phyloP scores from a whole-genome alignment of 1,140 invertebrate species.

The Caenorhabditis brenneri region DNA sequence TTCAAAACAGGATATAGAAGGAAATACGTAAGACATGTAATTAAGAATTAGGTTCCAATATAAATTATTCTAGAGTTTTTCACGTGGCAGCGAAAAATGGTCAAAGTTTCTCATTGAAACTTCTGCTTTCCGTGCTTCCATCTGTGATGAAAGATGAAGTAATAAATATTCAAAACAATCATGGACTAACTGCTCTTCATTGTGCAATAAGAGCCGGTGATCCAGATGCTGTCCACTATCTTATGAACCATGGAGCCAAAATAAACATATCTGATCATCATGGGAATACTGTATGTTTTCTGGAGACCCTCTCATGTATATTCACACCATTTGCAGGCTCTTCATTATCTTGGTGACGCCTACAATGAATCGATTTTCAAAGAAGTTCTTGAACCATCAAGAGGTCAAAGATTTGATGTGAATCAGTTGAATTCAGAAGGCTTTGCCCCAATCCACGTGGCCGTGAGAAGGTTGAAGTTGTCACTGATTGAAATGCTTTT shows the following conservation, averaged over 20 bases:
- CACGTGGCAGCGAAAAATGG: constrained; percentile 49
- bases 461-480: constrained; percentile 51
- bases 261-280: constrained; percentile 32
- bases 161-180: constrained; percentile 43
- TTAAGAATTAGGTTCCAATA: background rate
- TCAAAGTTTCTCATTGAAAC: constrained; percentile 50
- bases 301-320: background rate
- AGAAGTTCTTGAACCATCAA: constrained; percentile 39
- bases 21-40: constrained; percentile 54
- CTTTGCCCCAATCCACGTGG: constrained; percentile 39
- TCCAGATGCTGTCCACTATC: constrained; percentile 51
- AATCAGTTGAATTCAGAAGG: constrained; percentile 51
- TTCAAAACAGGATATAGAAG: constrained; percentile 35
- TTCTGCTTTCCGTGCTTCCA: constrained; percentile 41
- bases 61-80: constrained; percentile 8
- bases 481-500: constrained; percentile 50
- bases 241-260: constrained; percentile 34
- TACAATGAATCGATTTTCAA: constrained; percentile 55
- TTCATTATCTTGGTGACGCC: constrained; percentile 52
- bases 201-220: constrained; percentile 45
- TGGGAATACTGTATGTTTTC: constrained; percentile 45
- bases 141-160: constrained; percentile 16
- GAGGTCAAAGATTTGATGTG: constrained; percentile 11
- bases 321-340: background rate
- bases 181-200: constrained; percentile 46